These are phyloP conservation scores for Oncorhynchus nerka DNA, from an alignment of 2,113 vertebrate genomes.

Conservation along the genomic window DNA sequence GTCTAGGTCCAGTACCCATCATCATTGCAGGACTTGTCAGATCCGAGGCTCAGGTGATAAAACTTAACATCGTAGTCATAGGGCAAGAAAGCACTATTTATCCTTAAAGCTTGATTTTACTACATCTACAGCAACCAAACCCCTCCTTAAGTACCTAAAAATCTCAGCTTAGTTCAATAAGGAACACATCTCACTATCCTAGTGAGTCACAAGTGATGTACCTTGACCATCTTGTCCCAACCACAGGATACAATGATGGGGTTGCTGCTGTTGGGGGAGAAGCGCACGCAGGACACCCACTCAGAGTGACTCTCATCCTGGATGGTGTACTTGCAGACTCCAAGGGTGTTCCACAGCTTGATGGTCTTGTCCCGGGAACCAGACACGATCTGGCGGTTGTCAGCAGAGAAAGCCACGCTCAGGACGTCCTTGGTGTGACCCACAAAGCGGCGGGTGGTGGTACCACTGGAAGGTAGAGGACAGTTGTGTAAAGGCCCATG, in stretches of 20 bases:
- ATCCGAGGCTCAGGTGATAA: constrained; percentile 45
- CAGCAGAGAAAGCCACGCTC: constrained; percentile 95
- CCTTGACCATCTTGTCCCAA: constrained; percentile 98
- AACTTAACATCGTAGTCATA: constrained; percentile 42
- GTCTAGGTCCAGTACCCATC: constrained; percentile 34
- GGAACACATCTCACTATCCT: background rate
- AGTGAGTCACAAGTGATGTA: constrained; percentile 40
- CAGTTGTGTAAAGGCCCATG: background rate
- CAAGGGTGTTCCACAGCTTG: constrained; percentile 96
- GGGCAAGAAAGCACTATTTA: constrained; percentile 12
- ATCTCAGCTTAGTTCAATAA: background rate
- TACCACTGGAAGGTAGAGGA: constrained; percentile 70
- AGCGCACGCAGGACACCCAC: constrained; percentile 94
- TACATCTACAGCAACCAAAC: no score
- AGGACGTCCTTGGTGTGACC: constrained; percentile 95
- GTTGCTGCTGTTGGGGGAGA: constrained; percentile 98
- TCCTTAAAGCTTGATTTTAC: no score
- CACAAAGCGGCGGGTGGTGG: constrained; percentile 88
- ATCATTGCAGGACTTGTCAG: constrained; percentile 51
- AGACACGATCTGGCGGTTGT: constrained; percentile 98
- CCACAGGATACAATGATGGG: constrained; percentile 98
- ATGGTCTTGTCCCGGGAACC: constrained; percentile 95
- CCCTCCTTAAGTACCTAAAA: no score
- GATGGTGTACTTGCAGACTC: constrained; percentile 97
- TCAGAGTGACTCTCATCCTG: constrained; percentile 96